These are phyloP conservation scores for Dendroctonus valens DNA, from an alignment of 1,140 invertebrate genomes.

Conservation along the genomic window DNA sequence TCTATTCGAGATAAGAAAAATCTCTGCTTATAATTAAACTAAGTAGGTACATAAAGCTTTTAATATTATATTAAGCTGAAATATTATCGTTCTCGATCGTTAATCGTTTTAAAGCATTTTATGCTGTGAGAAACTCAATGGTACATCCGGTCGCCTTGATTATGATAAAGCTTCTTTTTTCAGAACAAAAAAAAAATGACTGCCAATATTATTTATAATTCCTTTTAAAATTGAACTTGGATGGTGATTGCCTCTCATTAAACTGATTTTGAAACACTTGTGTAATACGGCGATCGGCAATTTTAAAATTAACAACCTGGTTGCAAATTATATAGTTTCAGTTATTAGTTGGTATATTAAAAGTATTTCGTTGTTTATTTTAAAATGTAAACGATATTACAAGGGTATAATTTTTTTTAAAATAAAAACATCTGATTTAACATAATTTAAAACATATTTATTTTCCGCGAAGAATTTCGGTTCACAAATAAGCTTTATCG, in stretches of 20 bases:
- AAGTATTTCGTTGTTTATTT: neutral
- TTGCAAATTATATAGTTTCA: neutral
- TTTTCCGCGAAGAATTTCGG: no score
- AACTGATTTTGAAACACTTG: conserved; percentile 1
- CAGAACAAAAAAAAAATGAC: conserved; percentile 12
- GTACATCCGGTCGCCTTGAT: conserved; percentile 17
- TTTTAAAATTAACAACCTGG: conserved; percentile 4
- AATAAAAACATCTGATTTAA: no score
- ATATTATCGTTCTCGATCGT: conserved; percentile 22
- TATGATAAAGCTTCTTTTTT: conserved; percentile 19
- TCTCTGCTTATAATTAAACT: no score
- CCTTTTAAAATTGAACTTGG: conserved; percentile 6
- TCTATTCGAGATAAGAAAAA: no score
- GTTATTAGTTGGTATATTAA: neutral
- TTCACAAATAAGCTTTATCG: no score
- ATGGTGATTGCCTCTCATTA: conserved; percentile 8
- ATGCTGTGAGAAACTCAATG: conserved; percentile 12
- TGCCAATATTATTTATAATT: conserved; percentile 5
- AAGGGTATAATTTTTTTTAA: no score
- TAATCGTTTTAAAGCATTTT: conserved; percentile 18
- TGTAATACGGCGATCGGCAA: neutral
- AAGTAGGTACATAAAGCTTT: neutral
- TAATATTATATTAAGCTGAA: conserved; percentile 23
- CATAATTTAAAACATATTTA: no score
- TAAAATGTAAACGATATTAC: no score